phyloP scores from a whole-genome alignment of 2,797 vertebrate genomes.

The Onychomys torridus region DNA sequence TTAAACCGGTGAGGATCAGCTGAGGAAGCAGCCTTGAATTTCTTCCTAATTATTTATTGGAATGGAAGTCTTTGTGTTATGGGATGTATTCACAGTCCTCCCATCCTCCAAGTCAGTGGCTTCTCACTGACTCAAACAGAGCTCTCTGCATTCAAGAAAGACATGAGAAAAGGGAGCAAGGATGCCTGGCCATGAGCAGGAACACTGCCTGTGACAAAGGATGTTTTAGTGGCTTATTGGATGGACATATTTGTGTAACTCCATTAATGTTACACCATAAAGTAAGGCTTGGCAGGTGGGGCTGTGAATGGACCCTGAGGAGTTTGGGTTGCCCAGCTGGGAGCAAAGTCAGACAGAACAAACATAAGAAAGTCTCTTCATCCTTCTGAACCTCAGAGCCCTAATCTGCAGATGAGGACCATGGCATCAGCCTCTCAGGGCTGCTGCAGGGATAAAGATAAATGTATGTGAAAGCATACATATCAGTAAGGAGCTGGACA shows the following conservation, averaged over 20 bases:
- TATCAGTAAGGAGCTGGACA: neutral
- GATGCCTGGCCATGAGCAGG: neutral
- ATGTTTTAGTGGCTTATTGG: neutral
- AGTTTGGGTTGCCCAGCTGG: neutral
- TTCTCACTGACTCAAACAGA: neutral
- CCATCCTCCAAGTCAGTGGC: neutral
- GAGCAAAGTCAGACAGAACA: neutral
- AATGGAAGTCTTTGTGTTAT: slow-evolving; percentile 76
- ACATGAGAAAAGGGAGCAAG: neutral
- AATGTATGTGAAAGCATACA: neutral
- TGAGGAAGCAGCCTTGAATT: slow-evolving; percentile 83
- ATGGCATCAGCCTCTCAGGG: neutral
- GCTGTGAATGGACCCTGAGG: neutral
- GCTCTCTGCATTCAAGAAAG: neutral
- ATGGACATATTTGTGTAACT: neutral
- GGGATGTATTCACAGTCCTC: slow-evolving; percentile 39
- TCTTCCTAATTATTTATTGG: slow-evolving; percentile 83
- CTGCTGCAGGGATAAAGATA: neutral
- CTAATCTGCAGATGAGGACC: neutral
- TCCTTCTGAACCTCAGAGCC: neutral
- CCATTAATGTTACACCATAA: neutral
- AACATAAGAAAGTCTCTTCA: neutral
- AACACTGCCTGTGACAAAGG: neutral
- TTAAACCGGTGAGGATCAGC: slow-evolving; percentile 78
- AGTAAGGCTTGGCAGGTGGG: neutral